Evolutionary conservation across 2,113 vertebrate genomes (phyloP).

Genomic region (Sterna hirundo): DNA sequence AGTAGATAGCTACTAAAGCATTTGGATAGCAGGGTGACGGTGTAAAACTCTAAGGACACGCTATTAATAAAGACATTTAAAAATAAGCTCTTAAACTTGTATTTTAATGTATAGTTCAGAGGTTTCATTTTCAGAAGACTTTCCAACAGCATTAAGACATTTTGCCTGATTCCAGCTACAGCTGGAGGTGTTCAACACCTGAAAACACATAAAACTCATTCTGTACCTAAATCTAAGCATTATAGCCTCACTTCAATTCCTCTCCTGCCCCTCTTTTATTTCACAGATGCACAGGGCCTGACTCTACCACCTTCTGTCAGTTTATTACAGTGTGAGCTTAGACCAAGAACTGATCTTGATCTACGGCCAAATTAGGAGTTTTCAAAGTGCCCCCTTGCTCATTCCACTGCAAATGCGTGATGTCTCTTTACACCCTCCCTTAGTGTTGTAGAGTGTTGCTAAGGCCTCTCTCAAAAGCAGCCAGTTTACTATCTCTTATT

Average conservation of each 20-base stretch:
- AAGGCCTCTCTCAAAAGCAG: background rate
- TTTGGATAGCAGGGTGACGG: background rate
- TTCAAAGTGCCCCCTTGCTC: background rate
- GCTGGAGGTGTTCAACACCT: background rate
- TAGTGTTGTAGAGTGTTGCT: background rate
- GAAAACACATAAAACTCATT: background rate
- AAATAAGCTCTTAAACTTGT: background rate
- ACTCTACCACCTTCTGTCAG: background rate
- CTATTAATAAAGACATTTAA: background rate
- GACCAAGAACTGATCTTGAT: background rate
- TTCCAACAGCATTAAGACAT: accelerated
- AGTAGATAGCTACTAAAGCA: background rate
- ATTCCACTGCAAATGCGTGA: background rate
- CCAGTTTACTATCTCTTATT: background rate
- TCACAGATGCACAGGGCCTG: background rate
- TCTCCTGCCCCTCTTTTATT: background rate
- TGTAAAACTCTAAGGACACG: background rate
- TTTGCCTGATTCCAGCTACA: background rate
- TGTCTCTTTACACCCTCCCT: background rate
- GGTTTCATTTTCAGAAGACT: background rate
- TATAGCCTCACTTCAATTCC: background rate
- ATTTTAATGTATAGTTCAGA: background rate
- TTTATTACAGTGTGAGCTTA: background rate
- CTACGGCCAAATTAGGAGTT: background rate
- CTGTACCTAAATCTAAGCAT: background rate